Evolutionary conservation across 2,888 invertebrate genomes (phyloP).

Genomic region (Microplitis deprimator): DNA sequence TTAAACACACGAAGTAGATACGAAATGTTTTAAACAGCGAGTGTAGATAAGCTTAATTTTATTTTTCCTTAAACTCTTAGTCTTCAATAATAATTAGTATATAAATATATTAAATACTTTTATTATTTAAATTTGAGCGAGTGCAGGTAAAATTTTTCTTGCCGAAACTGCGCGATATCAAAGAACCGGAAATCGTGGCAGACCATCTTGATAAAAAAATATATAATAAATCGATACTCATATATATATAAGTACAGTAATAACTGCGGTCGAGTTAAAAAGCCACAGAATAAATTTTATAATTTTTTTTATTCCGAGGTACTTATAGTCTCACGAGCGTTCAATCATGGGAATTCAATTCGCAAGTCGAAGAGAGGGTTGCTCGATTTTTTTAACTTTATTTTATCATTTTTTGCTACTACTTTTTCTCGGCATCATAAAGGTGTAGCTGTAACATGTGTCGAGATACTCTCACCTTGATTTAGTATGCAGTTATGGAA

Average conservation of each 20-base stretch:
- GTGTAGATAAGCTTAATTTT: not conserved
- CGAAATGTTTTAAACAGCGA: not conserved
- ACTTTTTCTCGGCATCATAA: not conserved
- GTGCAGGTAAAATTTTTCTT: not conserved
- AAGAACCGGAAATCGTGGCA: constrained; percentile 16
- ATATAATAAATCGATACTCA: not conserved
- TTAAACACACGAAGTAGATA: not conserved
- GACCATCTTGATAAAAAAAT: not conserved
- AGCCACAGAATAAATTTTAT: constrained; percentile 7
- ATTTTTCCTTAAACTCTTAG: too few species aligned
- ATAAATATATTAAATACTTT: too few species aligned
- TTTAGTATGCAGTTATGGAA: not conserved
- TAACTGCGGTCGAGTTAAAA: constrained; percentile 13
- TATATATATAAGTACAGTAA: constrained; percentile 2
- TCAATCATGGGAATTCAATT: constrained; percentile 24
- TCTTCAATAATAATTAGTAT: too few species aligned
- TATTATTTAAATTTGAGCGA: too few species aligned
- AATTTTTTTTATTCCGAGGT: not conserved
- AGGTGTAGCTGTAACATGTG: not conserved
- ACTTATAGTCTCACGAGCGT: not conserved
- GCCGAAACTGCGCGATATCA: not conserved
- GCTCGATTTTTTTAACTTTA: not conserved
- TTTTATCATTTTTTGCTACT: not conserved
- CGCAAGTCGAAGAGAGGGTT: not conserved
- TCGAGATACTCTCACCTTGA: not conserved